These are phyloP conservation scores for Monopis laevigella DNA, from an alignment of 2,888 invertebrate species.

Conservation along the genomic window DNA sequence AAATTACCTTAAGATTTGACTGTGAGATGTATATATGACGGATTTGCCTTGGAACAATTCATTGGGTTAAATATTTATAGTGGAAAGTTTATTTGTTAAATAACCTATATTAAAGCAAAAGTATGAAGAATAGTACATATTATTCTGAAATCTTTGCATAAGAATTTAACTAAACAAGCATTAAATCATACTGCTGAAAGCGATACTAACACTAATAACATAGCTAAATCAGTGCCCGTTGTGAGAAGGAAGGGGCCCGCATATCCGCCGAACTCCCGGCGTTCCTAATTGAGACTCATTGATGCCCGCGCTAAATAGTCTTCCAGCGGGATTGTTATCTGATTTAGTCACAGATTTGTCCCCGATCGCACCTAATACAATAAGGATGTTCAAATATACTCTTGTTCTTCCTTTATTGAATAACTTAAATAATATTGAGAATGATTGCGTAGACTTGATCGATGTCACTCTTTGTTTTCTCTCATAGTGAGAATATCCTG, in stretches of 20 bases:
- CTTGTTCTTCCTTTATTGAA: conserved; percentile 5
- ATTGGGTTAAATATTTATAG: conserved; percentile 4
- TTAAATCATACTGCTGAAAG: conserved; percentile 10
- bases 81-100: too few relatives aligned
- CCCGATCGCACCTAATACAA: conserved; percentile 12
- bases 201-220: conserved; percentile 3
- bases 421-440: conserved; percentile 9
- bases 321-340: conserved; percentile 51
- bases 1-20: conserved; percentile 65
- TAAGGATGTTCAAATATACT: conserved; percentile 13
- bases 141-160: background rate
- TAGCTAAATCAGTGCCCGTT: background rate
- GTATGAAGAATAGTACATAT: too few relatives aligned
- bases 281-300: conserved; percentile 57
- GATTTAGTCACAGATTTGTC: conserved; percentile 29
- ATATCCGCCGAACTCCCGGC: conserved; percentile 41
- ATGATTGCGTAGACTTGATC: background rate
- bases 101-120: too few relatives aligned
- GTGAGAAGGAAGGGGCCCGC: conserved; percentile 57
- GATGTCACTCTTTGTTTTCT: background rate
- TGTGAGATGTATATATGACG: conserved; percentile 59
- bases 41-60: conserved; percentile 16
- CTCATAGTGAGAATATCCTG: background rate
- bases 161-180: conserved; percentile 9
- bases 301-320: conserved; percentile 61